A percentile compares a stretch with the other conserved stretches of the same genome.
Conservation (phyloP, 92 coral and sea anemone species). For the Heliopora coerulea region DNA sequence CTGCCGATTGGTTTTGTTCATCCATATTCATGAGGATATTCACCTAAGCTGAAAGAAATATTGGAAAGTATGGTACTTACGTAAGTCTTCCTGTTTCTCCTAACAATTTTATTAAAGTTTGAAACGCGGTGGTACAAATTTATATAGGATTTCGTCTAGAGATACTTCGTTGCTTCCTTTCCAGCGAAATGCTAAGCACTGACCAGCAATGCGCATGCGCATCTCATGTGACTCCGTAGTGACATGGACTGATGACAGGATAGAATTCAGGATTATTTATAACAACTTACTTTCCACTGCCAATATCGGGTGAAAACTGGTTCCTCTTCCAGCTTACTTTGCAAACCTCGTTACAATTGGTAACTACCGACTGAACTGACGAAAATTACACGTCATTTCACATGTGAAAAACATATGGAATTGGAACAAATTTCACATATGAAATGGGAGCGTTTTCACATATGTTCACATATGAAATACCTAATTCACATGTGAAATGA, state of each 20-base stretch:
- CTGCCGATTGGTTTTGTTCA: background rate
- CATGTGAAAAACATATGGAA: too few species aligned
- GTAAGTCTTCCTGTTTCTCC: background rate
- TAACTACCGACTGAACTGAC: too few species aligned
- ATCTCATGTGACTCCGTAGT: slow-evolving; percentile 35
- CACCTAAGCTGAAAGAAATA: background rate
- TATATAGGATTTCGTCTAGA: slow-evolving; percentile 1
- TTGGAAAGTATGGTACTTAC: background rate
- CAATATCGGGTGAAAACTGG: too few species aligned
- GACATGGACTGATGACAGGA: slow-evolving; percentile 5
- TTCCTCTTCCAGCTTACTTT: too few species aligned
- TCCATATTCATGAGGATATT: background rate
- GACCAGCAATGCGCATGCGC: slow-evolving; percentile 36
- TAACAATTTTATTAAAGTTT: background rate
- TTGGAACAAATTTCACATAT: too few species aligned
- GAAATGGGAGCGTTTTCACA: too few species aligned
- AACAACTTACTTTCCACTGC: too few species aligned
- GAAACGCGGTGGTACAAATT: background rate
- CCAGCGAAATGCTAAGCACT: slow-evolving; percentile 31
- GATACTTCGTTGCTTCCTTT: slow-evolving; percentile 1
- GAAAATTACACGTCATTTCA: too few species aligned
- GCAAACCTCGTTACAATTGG: too few species aligned
- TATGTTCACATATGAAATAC: too few species aligned
- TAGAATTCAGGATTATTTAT: background rate
- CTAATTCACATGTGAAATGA: too few species aligned